Evolutionary conservation across 2,113 vertebrate species (phyloP), one percentile per base, ranked within the genome.

Genomic region (Plecotus auritus): DNA sequence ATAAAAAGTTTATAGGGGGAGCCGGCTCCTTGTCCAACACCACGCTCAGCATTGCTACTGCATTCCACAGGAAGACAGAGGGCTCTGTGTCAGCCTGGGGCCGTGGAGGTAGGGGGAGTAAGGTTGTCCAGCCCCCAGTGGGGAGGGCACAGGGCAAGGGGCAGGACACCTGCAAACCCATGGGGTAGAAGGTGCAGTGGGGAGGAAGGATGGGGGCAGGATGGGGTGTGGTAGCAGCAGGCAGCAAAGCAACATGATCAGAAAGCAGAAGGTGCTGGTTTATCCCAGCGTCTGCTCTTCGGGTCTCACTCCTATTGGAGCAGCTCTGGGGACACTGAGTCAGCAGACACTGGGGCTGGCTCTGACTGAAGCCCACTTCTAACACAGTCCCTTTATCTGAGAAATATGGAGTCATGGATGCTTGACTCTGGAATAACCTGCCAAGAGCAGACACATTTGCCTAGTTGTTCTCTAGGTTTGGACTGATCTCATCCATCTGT

Each of bases 1-100:
- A 98, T 99, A 98, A 98, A 99, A 98, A 98, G 98, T 99, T 99
- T 98, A 98, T 98, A 98, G 98, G 98, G 96, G 97, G 98, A 98
- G 97, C 98, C 97, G 98, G 97, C 98, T 98, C 97, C 98, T 98
- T 98, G 98, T 98, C 98, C 97, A 96, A 96, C 98, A 98, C 98
- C 97, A 98, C 86, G 89, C 98, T 98, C 97, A 96, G 97, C 98
- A 98, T 98, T 97, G 98, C 98, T 98, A 97, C 98, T 98, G 97
- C 98, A 98, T 98, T 98, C 98, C 98, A 97, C 94, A 56, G 84
- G 92, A 97, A 98, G 97, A 99, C 98, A 99, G 98, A 98, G 97
- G 97, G 94, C 96, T 98, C 98, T 98, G 98, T 99, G 98, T 98
- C 98, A 96, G 97, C 97, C 98, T 94, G 98, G 5, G 45, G 9